Conservation (phyloP, 1,140 invertebrate species). For the Magallana gigas region DNA sequence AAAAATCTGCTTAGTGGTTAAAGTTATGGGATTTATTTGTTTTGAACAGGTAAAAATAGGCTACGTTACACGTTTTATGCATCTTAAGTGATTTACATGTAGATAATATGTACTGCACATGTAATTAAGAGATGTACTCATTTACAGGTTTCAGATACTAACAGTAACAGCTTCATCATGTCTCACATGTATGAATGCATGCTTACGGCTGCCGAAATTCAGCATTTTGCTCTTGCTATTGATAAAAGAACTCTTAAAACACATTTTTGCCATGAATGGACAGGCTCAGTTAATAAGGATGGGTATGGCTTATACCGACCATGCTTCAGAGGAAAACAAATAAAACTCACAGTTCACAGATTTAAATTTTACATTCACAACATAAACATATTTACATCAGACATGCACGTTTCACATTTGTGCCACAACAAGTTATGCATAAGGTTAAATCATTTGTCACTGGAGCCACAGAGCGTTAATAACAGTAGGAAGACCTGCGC, state of each 20-base stretch:
- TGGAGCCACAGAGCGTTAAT: conserved; percentile 6
- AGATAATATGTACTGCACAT: too few species aligned
- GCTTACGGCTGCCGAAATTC: background rate
- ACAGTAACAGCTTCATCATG: background rate
- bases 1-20: too few species aligned
- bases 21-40: too few species aligned
- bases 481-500: background rate
- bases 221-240: background rate
- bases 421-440: conserved; percentile 24
- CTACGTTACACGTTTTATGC: too few species aligned
- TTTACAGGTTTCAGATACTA: too few species aligned
- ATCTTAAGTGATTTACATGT: too few species aligned
- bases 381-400: background rate
- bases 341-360: conserved; percentile 12
- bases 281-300: background rate
- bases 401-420: conserved; percentile 30
- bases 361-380: background rate
- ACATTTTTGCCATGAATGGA: background rate
- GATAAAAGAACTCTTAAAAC: background rate
- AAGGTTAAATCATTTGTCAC: background rate
- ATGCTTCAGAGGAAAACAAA: background rate
- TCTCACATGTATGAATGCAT: background rate
- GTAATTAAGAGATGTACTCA: too few species aligned
- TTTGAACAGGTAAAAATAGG: too few species aligned
- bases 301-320: background rate